Percentiles rank a stretch among this genome's conserved stretches.
These are phyloP conservation scores for Salpingus planirostris DNA, from an alignment of 2,888 invertebrate genomes.

Conservation along the genomic window DNA sequence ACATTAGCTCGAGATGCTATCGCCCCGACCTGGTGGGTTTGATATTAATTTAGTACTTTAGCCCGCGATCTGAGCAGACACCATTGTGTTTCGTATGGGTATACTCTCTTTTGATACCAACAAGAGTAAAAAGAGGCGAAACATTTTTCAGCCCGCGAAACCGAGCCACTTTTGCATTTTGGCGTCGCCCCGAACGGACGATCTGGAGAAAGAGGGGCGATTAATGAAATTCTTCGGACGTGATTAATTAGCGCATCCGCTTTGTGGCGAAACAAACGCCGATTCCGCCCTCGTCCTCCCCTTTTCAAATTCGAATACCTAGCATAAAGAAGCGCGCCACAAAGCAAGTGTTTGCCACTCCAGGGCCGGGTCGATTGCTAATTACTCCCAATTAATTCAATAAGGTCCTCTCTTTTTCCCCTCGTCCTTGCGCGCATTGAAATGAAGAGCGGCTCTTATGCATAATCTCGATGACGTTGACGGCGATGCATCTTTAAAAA, in stretches of 20 bases:
- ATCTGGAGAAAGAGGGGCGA: too few species aligned
- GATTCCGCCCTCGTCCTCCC: background rate
- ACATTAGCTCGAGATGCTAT: conserved; percentile 40
- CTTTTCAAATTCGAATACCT: conserved; percentile 7
- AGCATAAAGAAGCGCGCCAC: conserved; percentile 2
- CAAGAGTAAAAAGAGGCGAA: too few species aligned
- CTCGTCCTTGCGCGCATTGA: background rate
- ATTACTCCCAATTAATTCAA: conserved; percentile 19
- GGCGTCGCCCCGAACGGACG: too few species aligned
- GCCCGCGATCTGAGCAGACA: conserved; percentile 31
- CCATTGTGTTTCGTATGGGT: conserved; percentile 26
- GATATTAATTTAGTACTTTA: conserved; percentile 39
- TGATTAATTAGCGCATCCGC: background rate
- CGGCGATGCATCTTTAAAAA: conserved; percentile 2
- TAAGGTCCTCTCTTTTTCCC: conserved; percentile 3
- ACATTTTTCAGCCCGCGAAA: too few species aligned
- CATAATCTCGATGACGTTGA: background rate
- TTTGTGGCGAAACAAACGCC: background rate
- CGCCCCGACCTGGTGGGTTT: conserved; percentile 33
- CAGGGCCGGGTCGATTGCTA: conserved; percentile 11
- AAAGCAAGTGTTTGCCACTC: conserved; percentile 6
- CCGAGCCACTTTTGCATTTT: too few species aligned
- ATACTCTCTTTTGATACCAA: too few species aligned
- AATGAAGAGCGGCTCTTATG: background rate
- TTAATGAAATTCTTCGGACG: too few species aligned